Evolutionary conservation across 1,140 invertebrate species (phyloP).

Genomic region (Zaprionus kolodkinae): DNA sequence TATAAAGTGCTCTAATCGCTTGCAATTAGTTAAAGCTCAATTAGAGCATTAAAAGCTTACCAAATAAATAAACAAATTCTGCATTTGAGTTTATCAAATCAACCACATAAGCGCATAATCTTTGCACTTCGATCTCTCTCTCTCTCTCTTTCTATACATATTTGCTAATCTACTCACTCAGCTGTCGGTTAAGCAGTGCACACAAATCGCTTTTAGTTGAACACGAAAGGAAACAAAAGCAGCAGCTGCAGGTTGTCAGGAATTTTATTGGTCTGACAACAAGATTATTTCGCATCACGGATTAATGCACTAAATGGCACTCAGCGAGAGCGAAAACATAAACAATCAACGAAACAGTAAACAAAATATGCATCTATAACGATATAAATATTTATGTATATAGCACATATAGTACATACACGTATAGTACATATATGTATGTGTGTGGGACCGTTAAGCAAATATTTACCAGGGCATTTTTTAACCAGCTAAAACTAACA

Average conservation of each 20-base stretch:
- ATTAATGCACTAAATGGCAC: constrained; percentile 49
- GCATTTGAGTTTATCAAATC: not conserved
- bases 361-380: constrained; percentile 25
- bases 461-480: constrained; percentile 39
- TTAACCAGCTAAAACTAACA: constrained; percentile 16
- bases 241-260: not conserved
- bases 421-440: too few relatives aligned
- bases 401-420: too few relatives aligned
- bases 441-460: constrained; percentile 31
- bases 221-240: not conserved
- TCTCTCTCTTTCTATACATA: not conserved
- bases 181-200: constrained; percentile 15
- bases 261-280: constrained; percentile 34
- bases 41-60: not conserved
- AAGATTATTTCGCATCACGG: constrained; percentile 42
- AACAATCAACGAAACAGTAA: constrained; percentile 37
- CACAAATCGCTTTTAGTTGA: constrained; percentile 24
- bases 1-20: too few relatives aligned
- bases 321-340: constrained; percentile 31
- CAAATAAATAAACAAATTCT: constrained; percentile 3
- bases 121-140: constrained; percentile 2
- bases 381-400: constrained; percentile 33
- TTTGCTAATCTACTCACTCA: constrained; percentile 8
- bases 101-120: not conserved
- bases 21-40: not conserved